phyloP scores from a whole-genome alignment of 2,888 invertebrate genomes.

The Helleia helle region DNA sequence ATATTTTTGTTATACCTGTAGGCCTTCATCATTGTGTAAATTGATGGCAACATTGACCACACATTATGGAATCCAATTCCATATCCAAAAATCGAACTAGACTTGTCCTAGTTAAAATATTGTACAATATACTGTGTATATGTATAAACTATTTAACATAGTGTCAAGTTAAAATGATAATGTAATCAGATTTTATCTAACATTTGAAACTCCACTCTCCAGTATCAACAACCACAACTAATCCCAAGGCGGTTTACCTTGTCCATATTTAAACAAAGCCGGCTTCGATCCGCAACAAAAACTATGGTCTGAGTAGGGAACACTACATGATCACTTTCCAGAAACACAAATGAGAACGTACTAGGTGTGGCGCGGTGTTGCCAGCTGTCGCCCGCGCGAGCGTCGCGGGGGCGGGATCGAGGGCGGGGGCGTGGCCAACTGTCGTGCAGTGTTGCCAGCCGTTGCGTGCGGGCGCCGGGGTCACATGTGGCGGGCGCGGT shows the following conservation, averaged over 20 bases:
- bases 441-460: too few species aligned
- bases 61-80: background rate
- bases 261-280: background rate
- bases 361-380: conserved; percentile 18
- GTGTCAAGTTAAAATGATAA: conserved; percentile 4
- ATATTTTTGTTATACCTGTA: background rate
- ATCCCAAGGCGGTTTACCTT: background rate
- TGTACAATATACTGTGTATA: conserved; percentile 6
- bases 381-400: conserved; percentile 19
- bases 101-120: conserved; percentile 4
- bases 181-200: conserved; percentile 4
- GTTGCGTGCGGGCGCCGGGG: too few species aligned
- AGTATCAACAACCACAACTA: background rate
- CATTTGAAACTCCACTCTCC: background rate
- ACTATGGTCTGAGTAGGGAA: background rate
- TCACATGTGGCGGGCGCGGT: conserved; percentile 15
- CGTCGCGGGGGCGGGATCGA: conserved; percentile 10
- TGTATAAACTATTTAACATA: conserved; percentile 4
- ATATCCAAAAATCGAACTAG: conserved; percentile 1
- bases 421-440: conserved; percentile 1
- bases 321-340: background rate
- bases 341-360: background rate
- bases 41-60: background rate
- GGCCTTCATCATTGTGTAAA: conserved; percentile 1
- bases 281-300: background rate